phyloP scores from a whole-genome alignment of 2,113 vertebrate species.

The Brachypteracias leptosomus region DNA sequence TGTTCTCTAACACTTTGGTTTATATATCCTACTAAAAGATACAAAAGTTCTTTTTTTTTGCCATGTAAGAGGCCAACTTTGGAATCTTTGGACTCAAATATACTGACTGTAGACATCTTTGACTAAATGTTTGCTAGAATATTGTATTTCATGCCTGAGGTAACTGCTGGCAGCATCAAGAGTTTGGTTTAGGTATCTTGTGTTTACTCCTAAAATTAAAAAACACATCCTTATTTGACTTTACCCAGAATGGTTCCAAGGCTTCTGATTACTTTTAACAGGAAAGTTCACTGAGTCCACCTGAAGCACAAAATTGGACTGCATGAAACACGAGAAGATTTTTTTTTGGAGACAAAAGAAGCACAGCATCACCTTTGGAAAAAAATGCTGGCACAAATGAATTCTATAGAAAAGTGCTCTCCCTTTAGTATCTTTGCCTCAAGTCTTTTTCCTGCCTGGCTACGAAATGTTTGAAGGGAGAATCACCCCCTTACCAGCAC shows the following conservation, averaged over 20 bases:
- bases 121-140: not conserved
- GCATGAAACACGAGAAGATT: not conserved
- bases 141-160: not conserved
- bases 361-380: not conserved
- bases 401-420: not conserved
- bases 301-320: not conserved
- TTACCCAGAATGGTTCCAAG: not conserved
- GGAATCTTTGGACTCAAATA: not conserved
- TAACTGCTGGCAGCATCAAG: not conserved
- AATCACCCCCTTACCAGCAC: not conserved
- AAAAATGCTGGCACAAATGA: not conserved
- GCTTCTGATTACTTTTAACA: not conserved
- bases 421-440: not conserved
- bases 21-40: not conserved
- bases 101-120: not conserved
- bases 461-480: not conserved
- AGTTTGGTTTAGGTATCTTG: not conserved
- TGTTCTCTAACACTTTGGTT: not conserved
- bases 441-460: not conserved
- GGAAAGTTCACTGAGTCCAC: not conserved
- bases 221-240: not conserved
- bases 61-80: not conserved
- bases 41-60: not conserved
- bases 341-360: not conserved
- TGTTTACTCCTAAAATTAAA: not conserved